Evolutionary conservation across 2,113 vertebrate species (phyloP).

Genomic region (Hyla sarda): DNA sequence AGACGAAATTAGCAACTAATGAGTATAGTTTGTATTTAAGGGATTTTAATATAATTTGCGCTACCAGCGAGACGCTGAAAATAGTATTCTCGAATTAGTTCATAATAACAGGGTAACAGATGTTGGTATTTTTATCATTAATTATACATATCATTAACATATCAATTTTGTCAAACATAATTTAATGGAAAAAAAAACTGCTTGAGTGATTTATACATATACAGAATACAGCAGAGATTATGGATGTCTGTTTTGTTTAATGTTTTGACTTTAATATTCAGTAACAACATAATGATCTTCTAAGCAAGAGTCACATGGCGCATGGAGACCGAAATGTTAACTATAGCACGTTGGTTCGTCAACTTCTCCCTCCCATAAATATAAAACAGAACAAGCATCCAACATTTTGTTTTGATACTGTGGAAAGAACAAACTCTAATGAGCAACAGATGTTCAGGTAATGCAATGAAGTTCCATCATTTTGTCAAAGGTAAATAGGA

Average conservation of each 20-base stretch:
- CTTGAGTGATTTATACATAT: slow-evolving; percentile 72
- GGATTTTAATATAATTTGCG: slow-evolving; percentile 82
- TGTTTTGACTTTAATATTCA: slow-evolving; percentile 63
- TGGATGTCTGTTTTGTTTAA: slow-evolving; percentile 69
- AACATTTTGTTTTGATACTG: slow-evolving; percentile 32
- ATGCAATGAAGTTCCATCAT: slow-evolving; percentile 32
- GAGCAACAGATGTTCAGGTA: slow-evolving; percentile 52
- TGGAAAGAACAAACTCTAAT: slow-evolving; percentile 39
- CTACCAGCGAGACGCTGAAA: slow-evolving; percentile 79
- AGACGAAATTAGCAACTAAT: slow-evolving; percentile 74
- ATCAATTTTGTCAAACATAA: slow-evolving; percentile 80
- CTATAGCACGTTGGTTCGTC: not conserved
- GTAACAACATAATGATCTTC: slow-evolving; percentile 59
- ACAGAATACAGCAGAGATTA: slow-evolving; percentile 66
- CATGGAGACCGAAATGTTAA: slow-evolving; percentile 22
- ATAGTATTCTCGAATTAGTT: slow-evolving; percentile 74
- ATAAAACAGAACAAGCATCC: slow-evolving; percentile 4
- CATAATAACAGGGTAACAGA: slow-evolving; percentile 80
- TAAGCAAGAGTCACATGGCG: slow-evolving; percentile 14
- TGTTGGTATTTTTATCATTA: slow-evolving; percentile 85
- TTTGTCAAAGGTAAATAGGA: slow-evolving; percentile 43
- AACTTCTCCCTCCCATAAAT: not conserved
- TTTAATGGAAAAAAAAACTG: slow-evolving; percentile 67
- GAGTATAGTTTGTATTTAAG: slow-evolving; percentile 80
- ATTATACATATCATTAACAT: slow-evolving; percentile 86